These are phyloP conservation scores for Pheosia tremula DNA, from an alignment of 2,888 invertebrate genomes.

Conservation along the genomic window DNA sequence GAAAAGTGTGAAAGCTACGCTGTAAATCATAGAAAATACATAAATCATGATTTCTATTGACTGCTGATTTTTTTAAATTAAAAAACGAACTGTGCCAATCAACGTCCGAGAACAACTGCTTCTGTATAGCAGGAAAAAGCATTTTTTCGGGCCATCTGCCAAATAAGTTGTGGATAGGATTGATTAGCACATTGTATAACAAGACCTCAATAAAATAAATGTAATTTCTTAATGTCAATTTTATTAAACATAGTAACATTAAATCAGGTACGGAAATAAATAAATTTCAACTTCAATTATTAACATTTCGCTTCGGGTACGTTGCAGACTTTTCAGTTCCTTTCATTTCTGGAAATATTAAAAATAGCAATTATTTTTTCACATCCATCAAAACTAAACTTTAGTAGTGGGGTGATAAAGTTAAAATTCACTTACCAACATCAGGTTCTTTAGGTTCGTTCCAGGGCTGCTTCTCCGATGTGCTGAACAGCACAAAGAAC, in stretches of 20 bases:
- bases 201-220: no score
- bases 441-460: constrained; percentile 80
- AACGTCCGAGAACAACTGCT: no score
- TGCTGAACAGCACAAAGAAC: constrained; percentile 88
- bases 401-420: background rate
- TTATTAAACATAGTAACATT: constrained; percentile 20
- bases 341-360: constrained; percentile 50
- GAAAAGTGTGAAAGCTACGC: no score
- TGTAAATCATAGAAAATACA: no score
- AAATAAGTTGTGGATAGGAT: no score
- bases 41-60: no score
- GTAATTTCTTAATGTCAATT: background rate
- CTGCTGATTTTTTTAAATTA: no score
- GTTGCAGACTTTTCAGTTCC: constrained; percentile 24
- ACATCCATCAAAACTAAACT: background rate
- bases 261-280: constrained; percentile 38
- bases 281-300: constrained; percentile 17
- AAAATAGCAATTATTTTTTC: constrained; percentile 18
- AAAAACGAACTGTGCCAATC: no score
- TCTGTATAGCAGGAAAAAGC: no score
- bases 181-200: no score
- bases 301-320: constrained; percentile 21
- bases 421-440: constrained; percentile 44
- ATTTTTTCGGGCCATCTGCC: no score
- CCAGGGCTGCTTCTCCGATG: constrained; percentile 89